A percentile compares a stretch with the other conserved stretches of the same genome.
Conservation (phyloP, 2,888 invertebrate genomes). For the Epistrophe eligans region DNA sequence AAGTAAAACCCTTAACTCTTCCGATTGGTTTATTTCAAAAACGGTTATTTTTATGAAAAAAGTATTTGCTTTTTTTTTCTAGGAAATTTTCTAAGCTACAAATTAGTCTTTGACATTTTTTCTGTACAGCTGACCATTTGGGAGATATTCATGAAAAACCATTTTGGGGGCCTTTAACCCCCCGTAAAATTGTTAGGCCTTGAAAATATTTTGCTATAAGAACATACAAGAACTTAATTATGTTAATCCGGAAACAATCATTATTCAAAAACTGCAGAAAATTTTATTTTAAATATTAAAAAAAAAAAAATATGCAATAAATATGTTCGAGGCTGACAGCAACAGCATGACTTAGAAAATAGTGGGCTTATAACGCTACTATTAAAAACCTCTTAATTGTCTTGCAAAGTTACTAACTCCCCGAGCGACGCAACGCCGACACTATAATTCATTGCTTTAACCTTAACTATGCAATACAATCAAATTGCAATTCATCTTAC, state of each 20-base stretch:
- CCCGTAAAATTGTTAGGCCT: no score
- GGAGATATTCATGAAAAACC: no score
- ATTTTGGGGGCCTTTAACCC: no score
- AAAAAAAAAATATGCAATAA: background rate
- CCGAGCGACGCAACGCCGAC: background rate
- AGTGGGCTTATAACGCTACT: background rate
- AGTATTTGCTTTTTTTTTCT: no score
- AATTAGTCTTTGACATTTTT: no score
- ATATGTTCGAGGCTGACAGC: background rate
- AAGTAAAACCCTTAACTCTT: no score
- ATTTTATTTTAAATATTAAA: background rate
- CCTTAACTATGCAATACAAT: background rate
- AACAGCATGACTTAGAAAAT: background rate
- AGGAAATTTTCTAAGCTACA: no score
- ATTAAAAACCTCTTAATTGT: background rate
- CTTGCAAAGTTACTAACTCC: background rate
- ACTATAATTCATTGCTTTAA: conserved; percentile 17
- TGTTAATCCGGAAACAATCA: background rate
- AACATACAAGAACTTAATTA: background rate
- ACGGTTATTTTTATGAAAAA: no score
- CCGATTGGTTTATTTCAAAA: no score
- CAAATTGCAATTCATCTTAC: conserved; percentile 3
- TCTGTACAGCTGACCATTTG: no score
- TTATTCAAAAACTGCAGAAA: background rate
- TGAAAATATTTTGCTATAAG: background rate